Evolutionary conservation across 2,888 invertebrate species (phyloP), one percentile per base, ranked within the genome.

Genomic region (Callyntrura sp.): DNA sequence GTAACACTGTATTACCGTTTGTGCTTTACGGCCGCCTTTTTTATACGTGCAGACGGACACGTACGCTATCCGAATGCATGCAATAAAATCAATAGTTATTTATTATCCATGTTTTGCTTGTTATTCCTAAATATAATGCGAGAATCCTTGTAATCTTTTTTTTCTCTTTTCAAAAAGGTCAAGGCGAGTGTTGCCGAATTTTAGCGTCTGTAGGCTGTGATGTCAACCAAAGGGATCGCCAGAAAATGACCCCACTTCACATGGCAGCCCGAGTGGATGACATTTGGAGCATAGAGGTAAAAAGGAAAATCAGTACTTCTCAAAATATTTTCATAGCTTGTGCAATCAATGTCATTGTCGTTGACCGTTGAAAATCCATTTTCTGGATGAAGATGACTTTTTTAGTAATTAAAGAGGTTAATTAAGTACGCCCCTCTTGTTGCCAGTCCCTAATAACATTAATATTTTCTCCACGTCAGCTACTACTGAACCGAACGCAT

Each of bases 241-340:
- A 93, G 48, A 93, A 93, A 90, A 93, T 93, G 93, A 96, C 96
- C 0, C 95, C 96, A 35, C 94, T 96, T 88, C 96, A 96, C 94
- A 95, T 92, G 92, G 96, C 96, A 20, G 94, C 95, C 48, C 94
- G 96, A 79, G 94, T 96, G 28, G 96, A 96, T 78, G 96, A 96
- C 94, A 92, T 93, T 83, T 92, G 92, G 91, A 93, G 93, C 55
- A 93, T 93, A 65, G 93, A 93, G 83, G 93, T 93, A 92, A 92
- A 82, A 55, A 9, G 1, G 9, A 60, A n/a, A 17, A 14, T 5
- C n/a, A 9, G 3, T 20, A 60, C 60, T 17, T 17, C 17, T 8
- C 35, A 35, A 35, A 35, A 35, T 4, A 35, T 35, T 35, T n/a
- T n/a, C n/a, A n/a, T n/a, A n/a, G n/a, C n/a, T n/a, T n/a, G n/a